phyloP scores from a whole-genome alignment of 2,113 vertebrate genomes.

The Egretta garzetta region DNA sequence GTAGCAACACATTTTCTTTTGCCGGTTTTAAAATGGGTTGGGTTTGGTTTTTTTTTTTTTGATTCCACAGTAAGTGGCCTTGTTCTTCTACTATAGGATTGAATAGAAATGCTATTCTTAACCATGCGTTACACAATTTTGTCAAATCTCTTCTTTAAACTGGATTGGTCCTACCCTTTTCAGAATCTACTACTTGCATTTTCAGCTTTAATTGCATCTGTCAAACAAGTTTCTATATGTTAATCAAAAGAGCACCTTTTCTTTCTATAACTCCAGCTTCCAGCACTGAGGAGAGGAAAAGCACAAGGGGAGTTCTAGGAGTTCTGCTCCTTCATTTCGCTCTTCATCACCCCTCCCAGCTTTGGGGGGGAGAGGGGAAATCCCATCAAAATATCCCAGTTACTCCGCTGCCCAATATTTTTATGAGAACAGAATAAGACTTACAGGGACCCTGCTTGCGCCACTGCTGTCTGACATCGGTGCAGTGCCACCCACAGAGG shows the following conservation, averaged over 20 bases:
- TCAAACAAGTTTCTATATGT: background rate
- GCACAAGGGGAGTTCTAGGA: background rate
- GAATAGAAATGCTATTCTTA: conserved; percentile 4
- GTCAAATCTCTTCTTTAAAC: conserved; percentile 9
- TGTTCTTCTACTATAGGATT: background rate
- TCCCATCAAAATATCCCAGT: background rate
- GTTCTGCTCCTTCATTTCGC: background rate
- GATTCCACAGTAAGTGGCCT: background rate
- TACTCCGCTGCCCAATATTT: background rate
- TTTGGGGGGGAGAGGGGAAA: background rate
- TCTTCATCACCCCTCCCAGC: background rate
- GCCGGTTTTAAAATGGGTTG: background rate
- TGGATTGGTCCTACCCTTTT: background rate
- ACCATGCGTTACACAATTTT: background rate
- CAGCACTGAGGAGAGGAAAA: background rate
- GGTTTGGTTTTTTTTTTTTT: background rate
- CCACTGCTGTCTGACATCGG: background rate
- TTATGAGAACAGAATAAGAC: background rate
- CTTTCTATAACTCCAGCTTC: background rate
- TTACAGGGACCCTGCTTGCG: background rate
- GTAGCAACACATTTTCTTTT: background rate
- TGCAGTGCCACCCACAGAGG: background rate
- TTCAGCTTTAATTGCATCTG: background rate
- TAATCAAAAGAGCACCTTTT: background rate
- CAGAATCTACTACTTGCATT: background rate